Base-by-base conservation (phyloP, 2,113 vertebrate genomes). In the Tachysurus fulvidraco region DNA sequence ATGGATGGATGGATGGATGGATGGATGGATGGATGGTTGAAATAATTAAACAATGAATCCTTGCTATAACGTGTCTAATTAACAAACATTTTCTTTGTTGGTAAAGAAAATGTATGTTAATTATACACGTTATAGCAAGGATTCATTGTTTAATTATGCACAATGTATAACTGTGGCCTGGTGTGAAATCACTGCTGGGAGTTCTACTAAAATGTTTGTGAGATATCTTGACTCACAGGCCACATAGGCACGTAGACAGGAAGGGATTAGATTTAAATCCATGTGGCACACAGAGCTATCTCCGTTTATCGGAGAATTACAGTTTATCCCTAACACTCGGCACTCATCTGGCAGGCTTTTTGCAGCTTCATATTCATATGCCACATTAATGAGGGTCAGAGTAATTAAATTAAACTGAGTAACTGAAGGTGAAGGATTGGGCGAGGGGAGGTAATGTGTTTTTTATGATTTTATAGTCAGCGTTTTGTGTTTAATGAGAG, bases 331-430 rank as follows among this genome's bases (percentile, higher is more conserved):
- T 55, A 79, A 41, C 41, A 71, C 79, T 81, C 73, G 59, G 86
- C 59, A 65, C 36, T 85, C 88, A 78, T 87, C 79, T 77, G 50
- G 16, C 59, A 10, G 41, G 57, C 69, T 83, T 76, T 87, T 41
- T 79, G 65, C 78, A 23, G 57, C 83, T 71, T 86, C 59, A 77
- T 79, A 81, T 73, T 54, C 84, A 87, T 79, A 79, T 55, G 86
- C 55, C 55, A 41, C 57, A 87, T 87, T 85, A 89, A 69, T 74
- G 60, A 71, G 62, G 78, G 60, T 54, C 71, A 71, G 16, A 73
- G 52, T 85, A 87, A 87, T 83, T 87, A 62, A 81, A 87, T 54
- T 16, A 65, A 85, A 89, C 84, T 85, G 19, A 89, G 87, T 87
- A 87, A 83, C 25, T 73, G 88, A 81, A 50, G 23, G 41, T 30